Evolutionary conservation across 2,113 vertebrate genomes (phyloP), one percentile per base, ranked within the genome.

Genomic region (Pica pica): DNA sequence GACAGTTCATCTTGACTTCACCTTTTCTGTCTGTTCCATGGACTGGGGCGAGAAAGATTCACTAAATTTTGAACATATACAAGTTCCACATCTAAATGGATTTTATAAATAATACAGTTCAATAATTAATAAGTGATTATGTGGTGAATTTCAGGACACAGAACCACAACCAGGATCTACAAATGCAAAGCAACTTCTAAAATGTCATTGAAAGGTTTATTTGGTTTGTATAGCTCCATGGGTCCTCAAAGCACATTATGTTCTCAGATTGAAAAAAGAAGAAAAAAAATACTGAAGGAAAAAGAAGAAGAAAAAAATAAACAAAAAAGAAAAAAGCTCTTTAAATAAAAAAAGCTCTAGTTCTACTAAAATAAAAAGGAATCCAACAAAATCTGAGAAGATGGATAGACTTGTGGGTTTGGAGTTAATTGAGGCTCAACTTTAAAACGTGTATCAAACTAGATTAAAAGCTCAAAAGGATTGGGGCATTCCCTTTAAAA

Each of bases 231-330:
- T 20, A 37, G 7, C 9, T 87, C 15, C 39, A 49, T 78, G 18
- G 15, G 17, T 74, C 50, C 20, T 50, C 30, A 60, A 12, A 73
- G 15, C 8, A 50, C 5, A 28, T 6, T 22, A 41, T 19, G 11
- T 39, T 42, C 2, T 14, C 4, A 74, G 28, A 85, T 5, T 31
- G 0, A 21, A 52, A 47, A 14, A 26, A 18, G 2, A 22, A 5
- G 1, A 31, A 41, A 17, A 24, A 18, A 27, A 15, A 46, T 11
- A 39, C 10, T 0, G 28, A 30, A 33, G 4, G 3, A 37, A 39
- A 46, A 16, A 14, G 0, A 33, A 41, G 39, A 41, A 41, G 39
- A 17, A 24, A 18, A 27, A 15, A 46, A 14, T 0, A 31, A 30
- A 33, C 3, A 2, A 37, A 39, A 46, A 16, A 14, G 0, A 33